phyloP scores from a whole-genome alignment of 1,140 invertebrate species.

The Drosophila watanabei region DNA sequence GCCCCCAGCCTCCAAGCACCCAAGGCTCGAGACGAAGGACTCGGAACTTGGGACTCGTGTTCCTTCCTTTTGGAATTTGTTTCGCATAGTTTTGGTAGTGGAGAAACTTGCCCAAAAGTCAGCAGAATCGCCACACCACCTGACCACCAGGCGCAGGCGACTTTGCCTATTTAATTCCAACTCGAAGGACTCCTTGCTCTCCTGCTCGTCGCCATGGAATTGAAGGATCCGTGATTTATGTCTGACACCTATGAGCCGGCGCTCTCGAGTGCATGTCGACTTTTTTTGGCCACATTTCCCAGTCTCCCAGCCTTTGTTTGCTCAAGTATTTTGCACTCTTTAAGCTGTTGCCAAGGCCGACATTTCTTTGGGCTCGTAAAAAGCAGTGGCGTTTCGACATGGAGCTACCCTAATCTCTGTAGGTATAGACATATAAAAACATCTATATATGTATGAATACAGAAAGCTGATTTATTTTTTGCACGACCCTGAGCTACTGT shows the following conservation, averaged over 20 bases:
- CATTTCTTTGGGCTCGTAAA: conserved; percentile 36
- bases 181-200: conserved; percentile 7
- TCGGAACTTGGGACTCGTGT: not conserved
- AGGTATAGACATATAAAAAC: not conserved
- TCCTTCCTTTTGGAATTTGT: conserved; percentile 19
- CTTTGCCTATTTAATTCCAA: conserved; percentile 30
- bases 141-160: conserved; percentile 3
- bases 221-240: conserved; percentile 72
- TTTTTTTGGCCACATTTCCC: conserved; percentile 9
- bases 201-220: conserved; percentile 54
- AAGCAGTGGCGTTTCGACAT: conserved; percentile 6
- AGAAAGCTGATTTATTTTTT: conserved; percentile 65
- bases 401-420: conserved; percentile 22
- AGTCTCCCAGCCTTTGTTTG: conserved; percentile 7
- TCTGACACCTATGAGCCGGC: conserved; percentile 59
- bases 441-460: not conserved
- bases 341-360: conserved; percentile 38
- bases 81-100: conserved; percentile 58
- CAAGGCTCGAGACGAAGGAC: conserved; percentile 13
- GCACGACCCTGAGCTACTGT: conserved; percentile 41
- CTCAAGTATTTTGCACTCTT: conserved; percentile 44
- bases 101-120: conserved; percentile 39
- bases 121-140: conserved; percentile 11
- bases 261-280: conserved; percentile 54
- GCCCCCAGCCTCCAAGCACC: not conserved